Conservation (phyloP, 2,797 vertebrate genomes). For the Schizothorax lantsangensis region DNA sequence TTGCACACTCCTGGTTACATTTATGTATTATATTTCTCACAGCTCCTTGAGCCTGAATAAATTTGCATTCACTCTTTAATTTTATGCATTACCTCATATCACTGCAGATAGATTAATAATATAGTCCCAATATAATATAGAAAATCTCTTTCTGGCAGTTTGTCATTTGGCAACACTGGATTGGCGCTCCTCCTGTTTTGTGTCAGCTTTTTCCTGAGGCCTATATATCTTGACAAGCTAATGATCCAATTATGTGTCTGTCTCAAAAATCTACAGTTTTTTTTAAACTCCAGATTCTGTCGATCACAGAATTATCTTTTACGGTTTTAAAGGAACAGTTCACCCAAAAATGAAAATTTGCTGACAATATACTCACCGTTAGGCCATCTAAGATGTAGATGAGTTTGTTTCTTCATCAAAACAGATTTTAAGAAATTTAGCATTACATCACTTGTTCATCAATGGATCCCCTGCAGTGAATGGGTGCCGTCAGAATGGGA, state of each 20-base stretch:
- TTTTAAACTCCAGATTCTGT: not conserved
- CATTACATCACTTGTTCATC: not conserved
- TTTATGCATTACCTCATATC: not conserved
- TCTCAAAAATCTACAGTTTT: not conserved
- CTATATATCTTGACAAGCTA: conserved; percentile 11
- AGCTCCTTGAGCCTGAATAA: not conserved
- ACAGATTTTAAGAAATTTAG: not conserved
- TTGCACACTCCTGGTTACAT: not conserved
- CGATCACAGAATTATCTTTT: not conserved
- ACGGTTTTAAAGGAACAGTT: not conserved
- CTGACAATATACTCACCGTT: not conserved
- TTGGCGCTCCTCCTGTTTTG: conserved; percentile 12
- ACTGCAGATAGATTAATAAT: conserved; percentile 25
- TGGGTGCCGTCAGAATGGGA: not conserved
- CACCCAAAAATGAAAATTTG: not conserved
- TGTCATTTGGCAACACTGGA: conserved; percentile 15
- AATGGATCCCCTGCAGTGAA: not conserved
- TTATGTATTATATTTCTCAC: not conserved
- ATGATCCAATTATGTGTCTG: conserved; percentile 21
- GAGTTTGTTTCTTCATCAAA: not conserved
- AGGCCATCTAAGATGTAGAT: not conserved
- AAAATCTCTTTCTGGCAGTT: conserved; percentile 28
- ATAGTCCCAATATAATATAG: not conserved
- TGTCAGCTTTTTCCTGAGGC: not conserved
- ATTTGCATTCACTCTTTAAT: conserved; percentile 1